phyloP scores from a whole-genome alignment of 2,888 invertebrate species.

The Drosophila mulleri region DNA sequence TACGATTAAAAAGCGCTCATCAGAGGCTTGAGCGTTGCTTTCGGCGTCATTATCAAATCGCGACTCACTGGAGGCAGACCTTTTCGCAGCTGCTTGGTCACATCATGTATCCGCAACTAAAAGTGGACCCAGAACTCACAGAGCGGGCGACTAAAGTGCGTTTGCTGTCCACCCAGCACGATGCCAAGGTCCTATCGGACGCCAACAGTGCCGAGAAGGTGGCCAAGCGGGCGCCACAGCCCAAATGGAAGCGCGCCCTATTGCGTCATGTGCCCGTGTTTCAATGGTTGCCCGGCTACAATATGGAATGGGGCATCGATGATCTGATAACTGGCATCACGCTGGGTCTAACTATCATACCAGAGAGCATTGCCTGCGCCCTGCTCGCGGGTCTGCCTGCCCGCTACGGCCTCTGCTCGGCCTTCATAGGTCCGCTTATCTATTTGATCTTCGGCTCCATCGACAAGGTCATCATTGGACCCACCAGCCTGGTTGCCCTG shows the following conservation, averaged over 20 bases:
- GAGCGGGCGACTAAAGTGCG: slow-evolving; percentile 55
- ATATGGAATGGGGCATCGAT: slow-evolving; percentile 87
- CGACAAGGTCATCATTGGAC: slow-evolving; percentile 92
- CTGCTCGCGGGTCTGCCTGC: slow-evolving; percentile 93
- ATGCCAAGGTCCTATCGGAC: slow-evolving; percentile 2
- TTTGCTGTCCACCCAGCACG: slow-evolving; percentile 27
- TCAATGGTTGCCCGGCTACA: slow-evolving; percentile 81
- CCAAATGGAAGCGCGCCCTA: slow-evolving; percentile 59
- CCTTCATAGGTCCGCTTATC: slow-evolving; percentile 94
- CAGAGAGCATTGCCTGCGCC: slow-evolving; percentile 97
- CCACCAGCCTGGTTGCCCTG: slow-evolving; percentile 93
- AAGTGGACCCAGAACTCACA: slow-evolving; percentile 45
- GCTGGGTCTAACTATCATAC: slow-evolving; percentile 95
- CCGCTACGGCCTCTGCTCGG: slow-evolving; percentile 96
- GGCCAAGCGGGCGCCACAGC: slow-evolving; percentile 17
- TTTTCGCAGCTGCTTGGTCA: slow-evolving; percentile 3
- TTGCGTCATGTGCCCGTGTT: slow-evolving; percentile 70
- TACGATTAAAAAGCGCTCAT: slow-evolving; percentile 30
- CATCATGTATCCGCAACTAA: slow-evolving; percentile 65
- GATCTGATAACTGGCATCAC: slow-evolving; percentile 95
- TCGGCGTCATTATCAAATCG: slow-evolving; percentile 56
- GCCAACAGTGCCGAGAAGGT: slow-evolving; percentile 18
- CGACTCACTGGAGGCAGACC: slow-evolving; percentile 45
- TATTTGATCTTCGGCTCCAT: slow-evolving; percentile 95
- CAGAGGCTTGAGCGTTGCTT: slow-evolving; percentile 22